Base-by-base conservation (phyloP, 2,888 invertebrate genomes). In the Linyphia triangularis region DNA sequence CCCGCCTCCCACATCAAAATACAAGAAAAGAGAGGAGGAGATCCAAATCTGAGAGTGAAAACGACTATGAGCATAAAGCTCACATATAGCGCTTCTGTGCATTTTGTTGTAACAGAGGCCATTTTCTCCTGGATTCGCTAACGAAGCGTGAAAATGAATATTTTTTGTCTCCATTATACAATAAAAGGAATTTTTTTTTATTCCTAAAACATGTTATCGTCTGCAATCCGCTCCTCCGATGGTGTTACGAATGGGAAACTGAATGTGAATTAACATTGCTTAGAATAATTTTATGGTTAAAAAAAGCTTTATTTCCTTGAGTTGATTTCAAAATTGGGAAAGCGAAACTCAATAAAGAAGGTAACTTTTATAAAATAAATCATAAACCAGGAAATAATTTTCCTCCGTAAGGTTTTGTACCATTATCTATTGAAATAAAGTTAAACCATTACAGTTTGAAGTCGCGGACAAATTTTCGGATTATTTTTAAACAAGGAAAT, bases 71-170 rank as follows among this genome's bases (percentile, higher is more conserved):
- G n/a, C 16, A 75, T 9, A 59, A 75, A 10, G 51, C 51, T 51
- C 2, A 40, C 5, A 40, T 24, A 40, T 28, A 5, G 37, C 26
- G 63, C 77, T n/a, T 24, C 16, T 40, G n/a, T 37, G 40, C 26
- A 22, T 63, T 37, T 63, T 26, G 24, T 7, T 33, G 33, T 33
- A 3, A 19, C 19, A 9, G 30, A 63, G 26, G 37, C 28, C 59
- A 28, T 73, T 73, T 83, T 75, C 69, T 59, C 67, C 10, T 24
- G 61, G 5, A 78, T 77, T 70, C 13, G 13, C 13, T 33, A 85
- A 72, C 85, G 78, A 78, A 78, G 78, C 78, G 69, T 85, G 77
- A 43, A 85, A 85, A 83, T 51, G 37, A 72, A 61, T 70, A 22
- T 24, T 3, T 77, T 37, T 28, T 43, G 19, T 59, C 10, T 26